Evolutionary conservation across 1,140 invertebrate species (phyloP).

Genomic region (Monochamus saltuarius): DNA sequence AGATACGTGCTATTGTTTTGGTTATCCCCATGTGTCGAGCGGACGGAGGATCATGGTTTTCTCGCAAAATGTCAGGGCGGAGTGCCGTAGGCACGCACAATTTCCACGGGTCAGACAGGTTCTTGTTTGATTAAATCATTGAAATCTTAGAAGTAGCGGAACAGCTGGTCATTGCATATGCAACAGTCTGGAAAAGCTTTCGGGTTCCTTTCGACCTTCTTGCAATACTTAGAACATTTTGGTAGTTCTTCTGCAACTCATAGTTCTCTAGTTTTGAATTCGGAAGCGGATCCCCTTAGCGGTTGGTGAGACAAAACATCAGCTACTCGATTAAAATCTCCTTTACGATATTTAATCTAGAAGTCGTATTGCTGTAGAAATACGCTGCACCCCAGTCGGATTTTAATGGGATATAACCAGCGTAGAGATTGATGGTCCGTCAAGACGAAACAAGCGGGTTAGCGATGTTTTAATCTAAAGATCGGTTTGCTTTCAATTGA

Average conservation of each 20-base stretch:
- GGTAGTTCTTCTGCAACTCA: background rate
- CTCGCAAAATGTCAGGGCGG: conserved; percentile 22
- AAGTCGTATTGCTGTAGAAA: conserved; percentile 51
- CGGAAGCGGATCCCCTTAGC: background rate
- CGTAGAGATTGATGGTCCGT: too few species aligned
- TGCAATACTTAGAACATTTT: conserved; percentile 1
- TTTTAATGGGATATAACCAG: too few species aligned
- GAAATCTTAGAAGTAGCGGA: conserved; percentile 29
- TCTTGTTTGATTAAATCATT: conserved; percentile 16
- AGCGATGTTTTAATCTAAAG: conserved; percentile 41
- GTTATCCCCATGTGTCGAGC: too few species aligned
- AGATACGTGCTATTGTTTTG: too few species aligned
- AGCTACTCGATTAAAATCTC: conserved; percentile 4
- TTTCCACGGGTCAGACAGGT: conserved; percentile 17
- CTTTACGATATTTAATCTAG: conserved; percentile 5
- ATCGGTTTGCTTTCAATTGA: background rate
- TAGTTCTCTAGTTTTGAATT: background rate
- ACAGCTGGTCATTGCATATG: conserved; percentile 37
- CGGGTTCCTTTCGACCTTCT: background rate
- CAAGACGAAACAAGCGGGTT: conserved; percentile 30
- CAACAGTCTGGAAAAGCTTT: conserved; percentile 12
- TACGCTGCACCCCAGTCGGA: conserved; percentile 46
- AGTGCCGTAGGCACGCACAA: conserved; percentile 23
- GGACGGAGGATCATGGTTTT: conserved; percentile 25
- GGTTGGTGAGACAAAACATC: conserved; percentile 9